These are phyloP conservation scores for Sycophaga agraensis DNA, from an alignment of 1,140 invertebrate species.

Conservation along the genomic window DNA sequence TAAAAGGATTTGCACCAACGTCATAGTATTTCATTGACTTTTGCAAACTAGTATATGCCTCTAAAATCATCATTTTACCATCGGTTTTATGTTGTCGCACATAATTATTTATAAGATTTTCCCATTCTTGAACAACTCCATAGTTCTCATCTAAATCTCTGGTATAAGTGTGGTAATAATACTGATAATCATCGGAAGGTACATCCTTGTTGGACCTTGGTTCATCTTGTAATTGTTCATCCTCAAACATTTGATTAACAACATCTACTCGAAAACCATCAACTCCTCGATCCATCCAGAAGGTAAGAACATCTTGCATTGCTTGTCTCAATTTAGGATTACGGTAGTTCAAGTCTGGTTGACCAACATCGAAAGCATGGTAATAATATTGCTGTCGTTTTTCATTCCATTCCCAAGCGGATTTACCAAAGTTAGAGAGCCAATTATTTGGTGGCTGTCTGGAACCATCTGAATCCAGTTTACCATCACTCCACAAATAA, in stretches of 20 bases:
- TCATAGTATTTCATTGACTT: conserved; percentile 62
- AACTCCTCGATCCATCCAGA: conserved; percentile 74
- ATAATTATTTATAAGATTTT: conserved; percentile 62
- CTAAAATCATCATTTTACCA: conserved; percentile 55
- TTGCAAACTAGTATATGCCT: conserved; percentile 57
- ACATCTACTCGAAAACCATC: conserved; percentile 77
- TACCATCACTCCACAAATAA: conserved; percentile 70
- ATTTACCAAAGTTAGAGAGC: conserved; percentile 51
- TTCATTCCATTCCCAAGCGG: conserved; percentile 62
- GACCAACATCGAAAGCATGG: conserved; percentile 64
- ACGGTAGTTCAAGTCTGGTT: conserved; percentile 72
- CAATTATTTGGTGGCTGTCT: conserved; percentile 44
- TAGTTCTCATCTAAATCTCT: conserved; percentile 62
- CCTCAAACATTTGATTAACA: conserved; percentile 63
- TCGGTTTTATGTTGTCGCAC: conserved; percentile 17
- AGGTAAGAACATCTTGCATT: conserved; percentile 66
- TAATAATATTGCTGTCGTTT: conserved; percentile 62
- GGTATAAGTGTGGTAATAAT: conserved; percentile 66
- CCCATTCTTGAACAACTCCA: conserved; percentile 65
- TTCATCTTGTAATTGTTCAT: conserved; percentile 61
- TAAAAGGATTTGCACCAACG: conserved; percentile 63
- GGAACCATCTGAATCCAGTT: conserved; percentile 40
- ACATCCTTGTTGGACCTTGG: conserved; percentile 49
- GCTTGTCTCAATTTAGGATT: conserved; percentile 62
- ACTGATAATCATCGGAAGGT: conserved; percentile 58